Evolutionary conservation across 2,888 invertebrate species (phyloP).

Genomic region (Lithophane semibrunnea): DNA sequence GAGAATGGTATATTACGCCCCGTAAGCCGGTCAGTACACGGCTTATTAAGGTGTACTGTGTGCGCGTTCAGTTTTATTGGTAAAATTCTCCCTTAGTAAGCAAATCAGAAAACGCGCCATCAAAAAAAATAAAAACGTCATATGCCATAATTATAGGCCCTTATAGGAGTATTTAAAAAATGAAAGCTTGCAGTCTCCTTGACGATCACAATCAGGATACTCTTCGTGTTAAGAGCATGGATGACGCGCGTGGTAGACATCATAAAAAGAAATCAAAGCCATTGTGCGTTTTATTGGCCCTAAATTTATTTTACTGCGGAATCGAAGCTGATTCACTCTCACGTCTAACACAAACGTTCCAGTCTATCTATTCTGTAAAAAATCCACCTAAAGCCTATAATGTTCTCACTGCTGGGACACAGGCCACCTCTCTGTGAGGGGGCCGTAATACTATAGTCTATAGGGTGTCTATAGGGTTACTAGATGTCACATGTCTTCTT

Average conservation of each 20-base stretch:
- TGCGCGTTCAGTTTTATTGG: no score
- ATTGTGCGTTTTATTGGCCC: constrained; percentile 80
- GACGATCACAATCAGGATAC: constrained; percentile 44
- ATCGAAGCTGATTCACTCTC: constrained; percentile 64
- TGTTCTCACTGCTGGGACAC: no score
- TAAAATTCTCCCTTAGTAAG: background rate
- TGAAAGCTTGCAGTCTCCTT: constrained; percentile 2
- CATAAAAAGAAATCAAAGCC: constrained; percentile 84
- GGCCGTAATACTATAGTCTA: no score
- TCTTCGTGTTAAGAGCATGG: constrained; percentile 51
- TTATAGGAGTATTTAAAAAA: constrained; percentile 15
- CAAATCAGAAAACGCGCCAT: background rate
- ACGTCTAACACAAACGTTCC: constrained; percentile 51
- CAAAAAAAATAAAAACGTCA: background rate
- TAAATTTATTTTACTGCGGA: constrained; percentile 81
- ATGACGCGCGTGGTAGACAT: constrained; percentile 78
- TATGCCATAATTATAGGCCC: background rate
- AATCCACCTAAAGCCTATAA: background rate
- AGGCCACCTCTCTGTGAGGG: no score
- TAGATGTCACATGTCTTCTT: no score
- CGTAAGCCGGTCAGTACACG: no score
- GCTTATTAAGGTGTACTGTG: no score
- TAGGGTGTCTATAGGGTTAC: no score
- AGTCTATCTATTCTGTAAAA: background rate
- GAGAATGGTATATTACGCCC: no score